Percentiles rank a stretch among this genome's conserved stretches.
Conservation (phyloP, 2,797 vertebrate species). For the Galago senegalensis region DNA sequence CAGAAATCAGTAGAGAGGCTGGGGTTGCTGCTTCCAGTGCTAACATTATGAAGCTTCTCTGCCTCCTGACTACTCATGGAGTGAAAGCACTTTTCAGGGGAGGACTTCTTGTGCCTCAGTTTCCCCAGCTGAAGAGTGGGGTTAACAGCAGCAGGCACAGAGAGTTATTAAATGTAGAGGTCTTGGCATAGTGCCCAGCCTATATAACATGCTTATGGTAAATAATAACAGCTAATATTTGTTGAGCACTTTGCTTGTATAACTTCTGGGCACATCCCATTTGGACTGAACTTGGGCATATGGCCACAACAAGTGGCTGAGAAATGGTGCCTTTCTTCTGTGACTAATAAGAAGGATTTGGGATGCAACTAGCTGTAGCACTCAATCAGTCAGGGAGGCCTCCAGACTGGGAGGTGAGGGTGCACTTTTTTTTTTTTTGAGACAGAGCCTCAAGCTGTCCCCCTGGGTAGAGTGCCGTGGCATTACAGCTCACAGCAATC, state of each 20-base stretch:
- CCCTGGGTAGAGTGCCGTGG: no score
- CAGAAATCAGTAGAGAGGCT: not conserved
- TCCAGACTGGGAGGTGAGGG: not conserved
- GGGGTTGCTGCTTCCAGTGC: not conserved
- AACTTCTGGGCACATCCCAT: not conserved
- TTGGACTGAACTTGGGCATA: not conserved
- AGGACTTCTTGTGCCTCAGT: not conserved
- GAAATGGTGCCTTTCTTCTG: not conserved
- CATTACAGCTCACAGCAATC: no score
- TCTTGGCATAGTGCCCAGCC: not conserved
- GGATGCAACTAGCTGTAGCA: not conserved
- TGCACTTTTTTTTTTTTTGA: not conserved
- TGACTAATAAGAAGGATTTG: not conserved
- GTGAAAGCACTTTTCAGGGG: not conserved
- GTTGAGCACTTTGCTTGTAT: not conserved
- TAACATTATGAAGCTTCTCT: not conserved
- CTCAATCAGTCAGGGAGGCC: not conserved
- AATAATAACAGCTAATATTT: slow-evolving; percentile 52
- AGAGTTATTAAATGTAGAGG: not conserved
- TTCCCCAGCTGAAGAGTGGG: not conserved
- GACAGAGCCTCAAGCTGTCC: no score
- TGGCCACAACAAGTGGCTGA: slow-evolving; percentile 17
- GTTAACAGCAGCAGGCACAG: not conserved
- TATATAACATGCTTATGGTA: not conserved
- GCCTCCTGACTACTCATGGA: not conserved